phyloP scores from a whole-genome alignment of 2,888 invertebrate species.

The Campopleginae sp. region DNA sequence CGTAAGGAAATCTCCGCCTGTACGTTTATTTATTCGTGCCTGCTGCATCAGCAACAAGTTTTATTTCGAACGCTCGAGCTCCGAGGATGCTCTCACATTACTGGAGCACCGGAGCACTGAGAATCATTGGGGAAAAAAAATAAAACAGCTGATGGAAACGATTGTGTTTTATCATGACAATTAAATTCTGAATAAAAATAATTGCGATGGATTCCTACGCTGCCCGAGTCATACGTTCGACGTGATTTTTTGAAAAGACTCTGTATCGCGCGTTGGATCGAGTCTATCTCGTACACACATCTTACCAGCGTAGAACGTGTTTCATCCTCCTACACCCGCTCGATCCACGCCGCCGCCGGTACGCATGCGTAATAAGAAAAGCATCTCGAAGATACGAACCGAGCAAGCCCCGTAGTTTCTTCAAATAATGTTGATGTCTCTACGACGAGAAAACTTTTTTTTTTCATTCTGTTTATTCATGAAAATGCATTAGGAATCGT shows the following conservation, averaged over 20 bases:
- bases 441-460: background rate
- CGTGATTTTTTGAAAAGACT: background rate
- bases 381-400: slow-evolving; percentile 29
- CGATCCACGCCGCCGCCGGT: slow-evolving; percentile 39
- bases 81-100: too few relatives aligned
- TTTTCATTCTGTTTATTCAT: background rate
- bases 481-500: background rate
- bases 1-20: slow-evolving; percentile 10
- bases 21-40: slow-evolving; percentile 51
- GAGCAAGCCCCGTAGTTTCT: slow-evolving; percentile 12
- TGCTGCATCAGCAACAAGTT: slow-evolving; percentile 4
- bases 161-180: too few relatives aligned
- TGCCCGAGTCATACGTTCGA: too few relatives aligned
- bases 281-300: slow-evolving; percentile 44
- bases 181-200: background rate
- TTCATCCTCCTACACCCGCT: slow-evolving; percentile 28
- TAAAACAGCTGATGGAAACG: background rate
- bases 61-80: slow-evolving; percentile 18
- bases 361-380: slow-evolving; percentile 62
- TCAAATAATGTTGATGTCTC: background rate
- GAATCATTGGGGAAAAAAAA: background rate
- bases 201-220: too few relatives aligned
- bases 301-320: slow-evolving; percentile 56
- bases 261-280: background rate
- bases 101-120: too few relatives aligned